phyloP scores from a whole-genome alignment of 1,140 invertebrate genomes.

The Myzus persicae region DNA sequence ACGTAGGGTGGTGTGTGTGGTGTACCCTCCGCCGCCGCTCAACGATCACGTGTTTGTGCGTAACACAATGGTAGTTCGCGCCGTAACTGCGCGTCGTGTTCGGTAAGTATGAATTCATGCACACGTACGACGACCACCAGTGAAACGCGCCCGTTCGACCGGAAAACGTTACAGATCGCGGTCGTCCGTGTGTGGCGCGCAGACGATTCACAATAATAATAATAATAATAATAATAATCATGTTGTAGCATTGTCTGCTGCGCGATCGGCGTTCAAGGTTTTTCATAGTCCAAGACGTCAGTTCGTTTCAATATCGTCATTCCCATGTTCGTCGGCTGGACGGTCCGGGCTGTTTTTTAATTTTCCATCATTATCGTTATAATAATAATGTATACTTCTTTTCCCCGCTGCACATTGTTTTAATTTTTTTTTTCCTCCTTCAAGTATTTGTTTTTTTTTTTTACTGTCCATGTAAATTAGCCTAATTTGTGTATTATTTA shows the following conservation, averaged over 20 bases:
- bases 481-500: not conserved
- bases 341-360: not conserved
- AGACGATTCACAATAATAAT: not conserved
- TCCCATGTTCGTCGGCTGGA: not conserved
- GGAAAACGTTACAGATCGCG: conserved; percentile 9
- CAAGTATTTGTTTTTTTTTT: not conserved
- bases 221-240: not conserved
- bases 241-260: not conserved
- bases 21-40: not conserved
- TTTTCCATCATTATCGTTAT: not conserved
- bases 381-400: not conserved
- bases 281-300: not conserved
- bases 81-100: not conserved
- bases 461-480: not conserved
- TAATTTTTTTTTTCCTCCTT: not conserved
- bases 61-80: not conserved
- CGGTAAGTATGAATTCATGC: not conserved
- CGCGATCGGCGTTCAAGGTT: not conserved
- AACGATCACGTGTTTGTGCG: not conserved
- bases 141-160: not conserved
- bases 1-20: not conserved
- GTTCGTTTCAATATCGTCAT: not conserved
- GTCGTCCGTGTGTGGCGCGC: not conserved
- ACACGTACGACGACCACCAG: not conserved
- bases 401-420: not conserved